Evolutionary conservation across 2,888 invertebrate species (phyloP).

Genomic region (Asteroscopus sphinx): DNA sequence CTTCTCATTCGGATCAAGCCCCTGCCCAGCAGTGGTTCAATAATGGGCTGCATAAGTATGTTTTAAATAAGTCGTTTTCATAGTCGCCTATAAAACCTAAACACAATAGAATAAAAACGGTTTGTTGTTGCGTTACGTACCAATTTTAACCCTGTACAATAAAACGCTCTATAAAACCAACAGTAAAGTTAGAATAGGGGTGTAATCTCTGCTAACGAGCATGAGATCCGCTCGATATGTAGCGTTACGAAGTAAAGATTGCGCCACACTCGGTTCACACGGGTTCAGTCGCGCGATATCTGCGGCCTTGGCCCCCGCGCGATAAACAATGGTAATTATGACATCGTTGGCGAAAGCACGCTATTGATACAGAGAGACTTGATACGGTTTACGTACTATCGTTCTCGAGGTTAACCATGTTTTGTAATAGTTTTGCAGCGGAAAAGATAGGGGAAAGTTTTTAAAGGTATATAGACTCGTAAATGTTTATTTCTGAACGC

Average conservation of each 20-base stretch:
- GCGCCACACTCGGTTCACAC: constrained; percentile 57
- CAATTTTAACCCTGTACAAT: constrained; percentile 16
- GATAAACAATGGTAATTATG: constrained; percentile 79
- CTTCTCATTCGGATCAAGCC: no score
- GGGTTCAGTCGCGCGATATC: constrained; percentile 72
- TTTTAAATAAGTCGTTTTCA: no score
- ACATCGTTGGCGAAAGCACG: constrained; percentile 67
- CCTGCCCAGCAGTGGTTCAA: no score
- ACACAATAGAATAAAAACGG: constrained; percentile 9
- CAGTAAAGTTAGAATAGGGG: constrained; percentile 45
- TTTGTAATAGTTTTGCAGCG: background rate
- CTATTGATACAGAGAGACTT: constrained; percentile 34
- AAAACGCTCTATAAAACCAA: constrained; percentile 31
- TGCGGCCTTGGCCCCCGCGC: constrained; percentile 79
- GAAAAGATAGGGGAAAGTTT: background rate
- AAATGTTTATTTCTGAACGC: no score
- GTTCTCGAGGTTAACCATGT: constrained; percentile 22
- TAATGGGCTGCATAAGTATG: no score
- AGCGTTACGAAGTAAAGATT: constrained; percentile 43
- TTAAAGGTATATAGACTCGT: no score
- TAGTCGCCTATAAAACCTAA: no score
- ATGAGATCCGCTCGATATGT: constrained; percentile 45
- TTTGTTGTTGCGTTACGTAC: constrained; percentile 14
- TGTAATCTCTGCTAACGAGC: constrained; percentile 55
- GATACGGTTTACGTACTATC: constrained; percentile 32